Evolutionary conservation across 2,113 vertebrate genomes (phyloP).

Genomic region (Corythaeola cristata): DNA sequence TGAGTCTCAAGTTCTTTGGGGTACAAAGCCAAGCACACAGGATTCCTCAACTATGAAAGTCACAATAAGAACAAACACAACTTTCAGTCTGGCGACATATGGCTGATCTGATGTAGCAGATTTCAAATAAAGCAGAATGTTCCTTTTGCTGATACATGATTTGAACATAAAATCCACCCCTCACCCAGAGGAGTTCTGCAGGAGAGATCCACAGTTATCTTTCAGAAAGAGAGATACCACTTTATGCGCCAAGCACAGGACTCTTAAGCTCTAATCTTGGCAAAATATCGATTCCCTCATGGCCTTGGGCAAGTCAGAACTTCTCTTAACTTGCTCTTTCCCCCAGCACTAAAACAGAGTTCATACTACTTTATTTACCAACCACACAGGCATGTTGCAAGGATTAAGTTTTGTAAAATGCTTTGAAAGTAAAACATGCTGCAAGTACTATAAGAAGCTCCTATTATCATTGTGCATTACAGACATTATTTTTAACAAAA

Average conservation of each 20-base stretch:
- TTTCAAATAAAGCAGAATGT: slow-evolving; percentile 56
- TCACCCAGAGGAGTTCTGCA: not conserved
- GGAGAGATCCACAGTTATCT: slow-evolving; percentile 12
- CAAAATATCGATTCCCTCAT: not conserved
- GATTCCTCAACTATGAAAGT: not conserved
- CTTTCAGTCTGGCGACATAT: slow-evolving; percentile 38
- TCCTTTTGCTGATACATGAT: slow-evolving; percentile 58
- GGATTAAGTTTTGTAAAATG: not conserved
- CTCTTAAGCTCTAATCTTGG: not conserved
- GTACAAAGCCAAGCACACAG: not conserved
- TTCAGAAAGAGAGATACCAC: not conserved
- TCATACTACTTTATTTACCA: slow-evolving; percentile 30
- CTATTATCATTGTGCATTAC: not conserved
- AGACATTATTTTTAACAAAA: slow-evolving; percentile 41
- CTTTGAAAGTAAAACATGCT: not conserved
- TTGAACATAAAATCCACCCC: slow-evolving; percentile 24
- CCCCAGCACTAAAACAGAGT: slow-evolving; percentile 4
- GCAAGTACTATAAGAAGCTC: not conserved
- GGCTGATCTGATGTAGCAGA: slow-evolving; percentile 53
- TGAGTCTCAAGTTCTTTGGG: not conserved
- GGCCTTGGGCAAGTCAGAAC: slow-evolving; percentile 58
- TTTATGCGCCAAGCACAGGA: not conserved
- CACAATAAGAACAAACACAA: slow-evolving; percentile 31
- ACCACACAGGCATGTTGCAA: not conserved
- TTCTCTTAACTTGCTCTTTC: slow-evolving; percentile 18